Evolutionary conservation across 2,888 invertebrate genomes (phyloP).

Genomic region (Aquatica leii): DNA sequence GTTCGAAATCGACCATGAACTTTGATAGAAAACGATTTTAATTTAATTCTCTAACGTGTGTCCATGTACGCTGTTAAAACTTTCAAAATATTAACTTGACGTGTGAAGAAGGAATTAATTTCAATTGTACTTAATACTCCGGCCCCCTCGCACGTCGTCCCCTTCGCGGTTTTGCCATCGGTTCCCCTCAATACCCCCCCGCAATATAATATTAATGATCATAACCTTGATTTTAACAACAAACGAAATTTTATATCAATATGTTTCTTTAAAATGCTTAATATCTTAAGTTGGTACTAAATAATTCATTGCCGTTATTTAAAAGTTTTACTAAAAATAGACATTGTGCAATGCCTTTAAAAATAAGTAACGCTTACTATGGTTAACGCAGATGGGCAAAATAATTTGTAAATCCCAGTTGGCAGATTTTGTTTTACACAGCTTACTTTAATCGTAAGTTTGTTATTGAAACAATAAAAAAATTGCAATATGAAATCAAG

Average conservation of each 20-base stretch:
- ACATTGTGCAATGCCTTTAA: constrained; percentile 12
- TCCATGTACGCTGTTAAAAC: constrained; percentile 3
- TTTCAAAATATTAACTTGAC: background rate
- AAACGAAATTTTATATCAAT: constrained; percentile 3
- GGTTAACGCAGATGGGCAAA: too few species aligned
- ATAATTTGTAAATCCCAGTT: too few species aligned
- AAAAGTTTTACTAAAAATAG: constrained; percentile 15
- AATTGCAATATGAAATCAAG: too few species aligned
- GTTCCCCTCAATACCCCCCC: too few species aligned
- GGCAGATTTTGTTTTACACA: too few species aligned
- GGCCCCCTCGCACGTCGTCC: background rate
- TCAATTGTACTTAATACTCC: background rate
- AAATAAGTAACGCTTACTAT: constrained; percentile 1
- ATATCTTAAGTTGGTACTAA: background rate
- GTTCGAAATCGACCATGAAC: constrained; percentile 46
- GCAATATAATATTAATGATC: background rate
- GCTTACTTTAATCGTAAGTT: too few species aligned
- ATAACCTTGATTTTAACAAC: constrained; percentile 10
- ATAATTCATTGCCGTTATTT: background rate
- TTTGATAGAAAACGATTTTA: constrained; percentile 35
- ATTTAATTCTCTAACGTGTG: constrained; percentile 23
- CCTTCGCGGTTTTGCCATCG: too few species aligned
- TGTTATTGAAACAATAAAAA: too few species aligned
- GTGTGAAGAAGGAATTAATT: constrained; percentile 11
- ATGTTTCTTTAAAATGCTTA: background rate